Percentiles rank a stretch among this genome's conserved stretches.
These are phyloP conservation scores for Pseudachorutes palmiensis DNA, from an alignment of 1,140 invertebrate species.

Conservation along the genomic window DNA sequence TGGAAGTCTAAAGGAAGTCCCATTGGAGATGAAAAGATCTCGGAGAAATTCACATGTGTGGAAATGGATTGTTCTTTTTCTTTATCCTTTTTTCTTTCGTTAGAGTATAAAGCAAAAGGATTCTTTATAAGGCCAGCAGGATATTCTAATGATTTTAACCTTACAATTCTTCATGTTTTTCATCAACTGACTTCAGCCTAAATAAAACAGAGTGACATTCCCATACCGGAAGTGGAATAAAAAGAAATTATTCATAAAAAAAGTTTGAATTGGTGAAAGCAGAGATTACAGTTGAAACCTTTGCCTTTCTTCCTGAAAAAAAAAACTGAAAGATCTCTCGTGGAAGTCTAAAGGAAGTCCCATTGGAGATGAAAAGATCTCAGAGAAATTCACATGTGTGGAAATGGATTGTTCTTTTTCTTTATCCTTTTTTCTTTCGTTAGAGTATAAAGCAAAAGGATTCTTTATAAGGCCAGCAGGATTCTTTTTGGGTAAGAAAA, in stretches of 20 bases:
- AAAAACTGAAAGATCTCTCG: too few relatives aligned
- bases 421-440: background rate
- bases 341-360: background rate
- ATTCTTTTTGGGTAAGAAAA: background rate
- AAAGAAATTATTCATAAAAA: too few relatives aligned
- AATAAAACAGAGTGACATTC: background rate
- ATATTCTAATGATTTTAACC: background rate
- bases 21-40: background rate
- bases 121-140: background rate
- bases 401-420: conserved; percentile 6
- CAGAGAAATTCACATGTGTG: background rate
- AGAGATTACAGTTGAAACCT: too few relatives aligned
- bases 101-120: background rate
- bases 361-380: background rate
- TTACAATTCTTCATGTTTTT: background rate
- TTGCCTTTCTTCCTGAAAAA: too few relatives aligned
- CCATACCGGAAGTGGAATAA: background rate
- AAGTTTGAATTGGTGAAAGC: too few relatives aligned
- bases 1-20: background rate
- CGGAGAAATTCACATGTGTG: background rate
- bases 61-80: conserved; percentile 6
- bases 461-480: background rate
- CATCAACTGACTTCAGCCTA: background rate
- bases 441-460: background rate
- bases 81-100: background rate